phyloP scores from a whole-genome alignment of 2,888 invertebrate species.

The Brachylomia viminalis region DNA sequence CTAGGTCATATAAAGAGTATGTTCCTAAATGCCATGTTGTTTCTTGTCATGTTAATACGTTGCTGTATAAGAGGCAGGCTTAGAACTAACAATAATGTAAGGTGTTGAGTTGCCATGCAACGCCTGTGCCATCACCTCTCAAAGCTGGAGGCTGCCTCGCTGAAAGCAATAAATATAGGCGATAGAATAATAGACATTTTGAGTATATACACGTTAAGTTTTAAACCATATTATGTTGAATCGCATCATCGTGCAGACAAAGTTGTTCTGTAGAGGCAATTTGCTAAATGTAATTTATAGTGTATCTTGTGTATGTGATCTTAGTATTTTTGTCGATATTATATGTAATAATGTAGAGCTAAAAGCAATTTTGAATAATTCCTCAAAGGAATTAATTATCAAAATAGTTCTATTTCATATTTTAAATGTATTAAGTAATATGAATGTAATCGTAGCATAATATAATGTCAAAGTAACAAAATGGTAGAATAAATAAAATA shows the following conservation, averaged over 20 bases:
- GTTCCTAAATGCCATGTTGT: constrained; percentile 62
- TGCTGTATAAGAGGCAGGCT: constrained; percentile 19
- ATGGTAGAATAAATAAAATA: constrained; percentile 26
- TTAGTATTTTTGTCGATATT: constrained; percentile 40
- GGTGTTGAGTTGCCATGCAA: not conserved
- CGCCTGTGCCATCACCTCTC: constrained; percentile 43
- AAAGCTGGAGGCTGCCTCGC: constrained; percentile 24
- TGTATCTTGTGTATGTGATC: constrained; percentile 52
- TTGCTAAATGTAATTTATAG: constrained; percentile 7
- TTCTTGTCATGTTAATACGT: constrained; percentile 54
- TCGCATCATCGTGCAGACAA: constrained; percentile 1
- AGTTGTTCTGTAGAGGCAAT: constrained; percentile 18
- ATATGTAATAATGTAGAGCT: constrained; percentile 43
- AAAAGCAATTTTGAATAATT: constrained; percentile 35
- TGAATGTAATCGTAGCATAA: constrained; percentile 33
- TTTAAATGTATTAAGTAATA: constrained; percentile 23
- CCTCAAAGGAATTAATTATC: constrained; percentile 51
- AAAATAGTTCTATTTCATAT: constrained; percentile 9
- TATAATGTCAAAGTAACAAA: constrained; percentile 16
- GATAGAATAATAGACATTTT: constrained; percentile 11
- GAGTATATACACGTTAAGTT: constrained; percentile 17
- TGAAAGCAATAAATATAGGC: constrained; percentile 49
- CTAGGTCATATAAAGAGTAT: constrained; percentile 36
- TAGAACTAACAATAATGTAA: constrained; percentile 6
- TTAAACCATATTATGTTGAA: constrained; percentile 12